Conservation (phyloP, 2,888 invertebrate species). For the Hybos culiciformis region DNA sequence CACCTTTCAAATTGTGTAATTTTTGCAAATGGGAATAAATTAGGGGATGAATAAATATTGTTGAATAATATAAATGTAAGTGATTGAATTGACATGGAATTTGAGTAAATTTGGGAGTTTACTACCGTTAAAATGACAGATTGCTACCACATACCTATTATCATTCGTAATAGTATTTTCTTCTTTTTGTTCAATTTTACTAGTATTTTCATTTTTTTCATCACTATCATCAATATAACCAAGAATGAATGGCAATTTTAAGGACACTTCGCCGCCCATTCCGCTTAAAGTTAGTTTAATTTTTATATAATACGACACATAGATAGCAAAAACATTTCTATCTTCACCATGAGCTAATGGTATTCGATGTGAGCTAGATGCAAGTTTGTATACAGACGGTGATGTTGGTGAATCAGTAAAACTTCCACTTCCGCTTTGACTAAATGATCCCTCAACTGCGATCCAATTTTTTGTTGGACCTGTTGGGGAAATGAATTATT, state of each 20-base stretch:
- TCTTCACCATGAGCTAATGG: slow-evolving; percentile 22
- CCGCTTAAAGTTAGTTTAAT: slow-evolving; percentile 61
- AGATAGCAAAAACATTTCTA: slow-evolving; percentile 67
- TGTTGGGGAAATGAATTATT: slow-evolving; percentile 14
- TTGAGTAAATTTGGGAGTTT: too few species aligned
- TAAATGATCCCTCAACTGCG: slow-evolving; percentile 65
- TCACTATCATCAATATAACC: slow-evolving; percentile 40
- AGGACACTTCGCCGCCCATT: slow-evolving; percentile 60
- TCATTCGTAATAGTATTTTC: not conserved
- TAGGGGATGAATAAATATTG: too few species aligned
- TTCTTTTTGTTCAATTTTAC: not conserved
- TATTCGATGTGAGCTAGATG: slow-evolving; percentile 20
- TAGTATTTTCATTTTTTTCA: not conserved
- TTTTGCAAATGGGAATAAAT: too few species aligned
- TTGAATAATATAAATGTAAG: too few species aligned
- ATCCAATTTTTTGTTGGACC: slow-evolving; percentile 77
- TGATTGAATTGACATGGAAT: too few species aligned
- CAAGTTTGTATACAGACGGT: slow-evolving; percentile 19
- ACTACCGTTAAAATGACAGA: too few species aligned
- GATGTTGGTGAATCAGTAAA: slow-evolving; percentile 13
- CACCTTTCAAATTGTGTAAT: too few species aligned
- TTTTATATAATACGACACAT: slow-evolving; percentile 77
- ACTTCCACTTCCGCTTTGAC: slow-evolving; percentile 36
- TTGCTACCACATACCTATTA: too few species aligned
- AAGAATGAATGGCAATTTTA: slow-evolving; percentile 62